Evolutionary conservation across 2,888 invertebrate species (phyloP).

Genomic region (Platerodrilus igneus): DNA sequence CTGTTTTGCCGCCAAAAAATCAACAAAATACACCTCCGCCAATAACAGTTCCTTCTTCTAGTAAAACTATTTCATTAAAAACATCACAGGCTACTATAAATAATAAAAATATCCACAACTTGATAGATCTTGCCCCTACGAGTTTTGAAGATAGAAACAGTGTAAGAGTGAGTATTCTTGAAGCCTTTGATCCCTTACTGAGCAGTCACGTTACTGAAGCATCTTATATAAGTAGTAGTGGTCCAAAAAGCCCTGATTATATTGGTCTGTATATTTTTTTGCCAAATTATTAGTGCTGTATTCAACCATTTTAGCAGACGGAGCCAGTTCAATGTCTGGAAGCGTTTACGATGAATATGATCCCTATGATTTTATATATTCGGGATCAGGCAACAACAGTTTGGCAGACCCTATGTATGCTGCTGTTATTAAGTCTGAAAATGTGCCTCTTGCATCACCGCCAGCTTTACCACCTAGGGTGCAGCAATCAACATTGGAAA

Average conservation of each 20-base stretch:
- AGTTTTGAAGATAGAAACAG: constrained; percentile 50
- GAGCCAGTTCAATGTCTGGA: constrained; percentile 55
- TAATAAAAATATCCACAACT: constrained; percentile 43
- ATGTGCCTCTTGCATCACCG: constrained; percentile 49
- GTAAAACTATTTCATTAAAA: constrained; percentile 28
- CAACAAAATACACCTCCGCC: constrained; percentile 38
- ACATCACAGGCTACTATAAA: constrained; percentile 35
- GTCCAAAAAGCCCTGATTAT: constrained; percentile 48
- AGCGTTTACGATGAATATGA: constrained; percentile 73
- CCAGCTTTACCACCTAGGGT: constrained; percentile 57
- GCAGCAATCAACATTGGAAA: constrained; percentile 51
- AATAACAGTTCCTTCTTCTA: constrained; percentile 31
- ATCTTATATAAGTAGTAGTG: constrained; percentile 20
- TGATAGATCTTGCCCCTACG: constrained; percentile 55
- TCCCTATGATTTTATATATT: constrained; percentile 72
- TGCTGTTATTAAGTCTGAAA: constrained; percentile 56
- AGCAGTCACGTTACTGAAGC: constrained; percentile 51
- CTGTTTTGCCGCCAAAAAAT: constrained; percentile 45
- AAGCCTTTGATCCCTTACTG: constrained; percentile 83
- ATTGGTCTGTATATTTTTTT: constrained; percentile 49
- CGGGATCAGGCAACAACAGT: constrained; percentile 58
- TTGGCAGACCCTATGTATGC: constrained; percentile 65
- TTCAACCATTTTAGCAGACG: constrained; percentile 46
- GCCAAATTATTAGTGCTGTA: constrained; percentile 5
- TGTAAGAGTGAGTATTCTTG: constrained; percentile 67